Base-by-base conservation (phyloP, 2,797 vertebrate species). In the Peromyscus attwateri region DNA sequence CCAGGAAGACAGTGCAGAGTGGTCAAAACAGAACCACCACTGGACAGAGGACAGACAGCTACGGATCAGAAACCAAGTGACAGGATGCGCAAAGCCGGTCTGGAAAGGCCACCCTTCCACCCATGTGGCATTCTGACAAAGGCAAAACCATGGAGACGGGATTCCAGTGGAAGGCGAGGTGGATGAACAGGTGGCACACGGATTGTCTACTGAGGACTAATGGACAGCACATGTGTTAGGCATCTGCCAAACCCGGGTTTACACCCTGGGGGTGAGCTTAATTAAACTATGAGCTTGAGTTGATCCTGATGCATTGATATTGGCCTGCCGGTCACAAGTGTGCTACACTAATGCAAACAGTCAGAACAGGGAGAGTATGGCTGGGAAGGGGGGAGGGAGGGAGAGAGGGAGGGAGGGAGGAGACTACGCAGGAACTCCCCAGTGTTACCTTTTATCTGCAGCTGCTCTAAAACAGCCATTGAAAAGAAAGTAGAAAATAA, bases 271-370 rank as follows among this genome's bases (percentile, higher is more conserved):
- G 49, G 46, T 43, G 29, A 81, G 1, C 40, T 77, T 43, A 34
- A 1, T 8, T 12, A 73, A 37, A 31, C 11, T 14, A 1, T 0
- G 55, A 55, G 12, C 25, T n/a, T 83, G 0, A 37, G 73, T 29
- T 34, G 7, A 66, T 3, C 16, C 31, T 6, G 21, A 60, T 0
- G 0, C 0, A 57, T 0, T 13, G 1, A 0, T 0, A 37, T 0
- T 23, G 55, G 23, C 34, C 31, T 46, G 31, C 7, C 14, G 3
- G 7, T 0, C 2, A 34, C 62, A 12, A 12, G 16, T 0, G 8
- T 11, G 3, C 7, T 14, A 0, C 27, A 1, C 1, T 2, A 11
- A 27, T 0, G 6, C 6, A 37, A 23, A 19, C 0, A 4, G 1
- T 8, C 27, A 0, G 1, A 3, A 27, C 6, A 25, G 27, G 68